Evolutionary conservation across 1,140 invertebrate species (phyloP), one percentile per base, ranked within the genome.

Genomic region (Pogonognathellus flavescens): DNA sequence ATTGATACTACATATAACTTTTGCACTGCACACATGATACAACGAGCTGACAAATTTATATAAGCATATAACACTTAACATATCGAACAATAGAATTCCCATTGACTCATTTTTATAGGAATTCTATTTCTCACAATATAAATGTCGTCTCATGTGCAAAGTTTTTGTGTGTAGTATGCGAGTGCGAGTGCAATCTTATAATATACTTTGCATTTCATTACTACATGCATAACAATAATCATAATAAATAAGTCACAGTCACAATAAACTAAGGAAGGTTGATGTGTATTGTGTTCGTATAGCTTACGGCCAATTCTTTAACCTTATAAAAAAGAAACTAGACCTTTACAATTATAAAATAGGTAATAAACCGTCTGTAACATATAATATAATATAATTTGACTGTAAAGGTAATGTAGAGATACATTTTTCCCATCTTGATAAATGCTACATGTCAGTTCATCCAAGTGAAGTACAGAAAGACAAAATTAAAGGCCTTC

Each of bases 11-110:
- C 31, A 41, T 3, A 6, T 41, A 6, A n/a, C n/a, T 41, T 41
- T 41, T 41, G 6, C 31, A n/a, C 31, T 41, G 6, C 31, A 41
- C 31, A 41, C 6, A 41, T 41, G 31, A 41, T 41, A 41, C 31
- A 41, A 41, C n/a, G n/a, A n/a, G n/a, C n/a, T n/a, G 14, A 6
- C n/a, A 18, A 18, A 59, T 18, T 14, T 16, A 20, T 18, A 60
- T 20, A 60, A 18, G 1, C 7, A 22, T 6, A 18, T 1, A 60
- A 20, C 18, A 7, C 9, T 1, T 18, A 60, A 60, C 18, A 60
- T 18, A 60, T 60, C 59, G 18, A 60, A 60, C 59, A 60, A 60
- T 60, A 60, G 59, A 60, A 60, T 60, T 60, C 59, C 59, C 59
- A 60, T 60, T 60, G 59, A 22, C 18, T 22, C 59, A 60, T 18